Evolutionary conservation across 2,113 vertebrate genomes (phyloP), one percentile per base, ranked within the genome.

Genomic region (Chrysemys picta): DNA sequence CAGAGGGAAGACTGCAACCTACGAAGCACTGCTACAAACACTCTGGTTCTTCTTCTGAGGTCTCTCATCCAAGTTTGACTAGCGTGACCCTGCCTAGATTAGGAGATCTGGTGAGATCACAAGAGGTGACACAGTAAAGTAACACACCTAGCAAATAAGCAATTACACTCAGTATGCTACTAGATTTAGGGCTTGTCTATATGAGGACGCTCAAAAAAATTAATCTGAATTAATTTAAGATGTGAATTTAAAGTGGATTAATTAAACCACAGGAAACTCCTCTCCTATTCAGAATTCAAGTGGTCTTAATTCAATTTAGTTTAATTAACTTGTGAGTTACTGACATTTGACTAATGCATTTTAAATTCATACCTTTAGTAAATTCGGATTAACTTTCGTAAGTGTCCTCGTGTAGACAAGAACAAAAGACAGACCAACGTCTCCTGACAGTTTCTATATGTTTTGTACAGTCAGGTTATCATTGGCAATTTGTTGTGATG

Each of bases 1-100:
- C 79, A 92, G 56, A 91, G 50, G 65, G 47, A 86, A 93, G 91
- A 86, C 52, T 72, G 87, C 49, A 50, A 35, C 27, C 82, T 83
- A 50, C 8, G 52, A 27, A 0, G 1, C 35, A 89, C 14, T 52
- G 19, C 35, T 17, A 72, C 31, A 72, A 19, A n/a, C 31, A 72
- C 85, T 79, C 69, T 84, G 35, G 65, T 38, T 80, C 10, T 78
- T 65, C 80, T n/a, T 59, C 42, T 56, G 91, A 31, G 35, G 35
- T 72, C n/a, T n/a, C 65, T 42, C 16, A 54, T 4, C 2, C 75
- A 47, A 29, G 8, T 5, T 56, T 5, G 45, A 50, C 54, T 80
- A 92, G 25, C 83, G 59, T 78, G 69, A 85, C 10, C 14, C 89
- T 90, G 65, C 25, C 6, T 29, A 2, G 49, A 3, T 80, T 29